Conservation (phyloP, 2,797 vertebrate genomes). For the Lagorchestes hirsutus region DNA sequence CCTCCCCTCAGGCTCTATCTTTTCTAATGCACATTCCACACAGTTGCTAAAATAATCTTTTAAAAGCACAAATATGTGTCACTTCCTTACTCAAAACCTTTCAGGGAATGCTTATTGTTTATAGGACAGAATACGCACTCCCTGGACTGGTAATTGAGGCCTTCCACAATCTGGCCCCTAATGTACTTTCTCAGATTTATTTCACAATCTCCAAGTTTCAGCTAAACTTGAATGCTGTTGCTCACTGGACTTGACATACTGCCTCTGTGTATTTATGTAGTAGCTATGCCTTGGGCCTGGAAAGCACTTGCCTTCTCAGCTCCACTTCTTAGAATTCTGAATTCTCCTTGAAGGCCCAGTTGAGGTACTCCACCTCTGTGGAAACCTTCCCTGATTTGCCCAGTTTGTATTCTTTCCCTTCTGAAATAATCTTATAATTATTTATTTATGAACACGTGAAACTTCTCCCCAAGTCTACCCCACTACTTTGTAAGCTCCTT, state of each 20-base stretch:
- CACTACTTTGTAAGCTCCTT: not conserved
- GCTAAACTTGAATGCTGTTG: not conserved
- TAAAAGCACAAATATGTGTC: too few relatives aligned
- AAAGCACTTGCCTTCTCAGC: not conserved
- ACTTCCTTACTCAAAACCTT: too few relatives aligned
- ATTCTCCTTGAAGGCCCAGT: not conserved
- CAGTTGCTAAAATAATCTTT: too few relatives aligned
- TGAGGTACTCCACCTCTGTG: not conserved
- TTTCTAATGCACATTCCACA: too few relatives aligned
- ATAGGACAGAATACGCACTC: too few relatives aligned
- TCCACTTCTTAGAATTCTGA: not conserved
- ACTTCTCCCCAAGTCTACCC: not conserved
- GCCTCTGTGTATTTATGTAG: not conserved
- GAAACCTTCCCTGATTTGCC: not conserved
- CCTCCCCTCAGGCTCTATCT: too few relatives aligned
- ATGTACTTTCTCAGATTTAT: not conserved
- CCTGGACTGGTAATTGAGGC: too few relatives aligned
- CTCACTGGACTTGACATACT: not conserved
- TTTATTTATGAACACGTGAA: not conserved
- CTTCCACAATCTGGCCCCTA: too few relatives aligned
- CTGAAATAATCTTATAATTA: not conserved
- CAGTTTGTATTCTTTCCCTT: not conserved
- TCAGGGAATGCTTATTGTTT: too few relatives aligned
- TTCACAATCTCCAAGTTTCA: not conserved
- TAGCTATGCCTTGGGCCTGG: not conserved